A percentile compares a stretch with the other conserved stretches of the same genome.
These are phyloP conservation scores for Psittacula cyanocephala DNA, from an alignment of 2,113 vertebrate genomes.

Conservation along the genomic window DNA sequence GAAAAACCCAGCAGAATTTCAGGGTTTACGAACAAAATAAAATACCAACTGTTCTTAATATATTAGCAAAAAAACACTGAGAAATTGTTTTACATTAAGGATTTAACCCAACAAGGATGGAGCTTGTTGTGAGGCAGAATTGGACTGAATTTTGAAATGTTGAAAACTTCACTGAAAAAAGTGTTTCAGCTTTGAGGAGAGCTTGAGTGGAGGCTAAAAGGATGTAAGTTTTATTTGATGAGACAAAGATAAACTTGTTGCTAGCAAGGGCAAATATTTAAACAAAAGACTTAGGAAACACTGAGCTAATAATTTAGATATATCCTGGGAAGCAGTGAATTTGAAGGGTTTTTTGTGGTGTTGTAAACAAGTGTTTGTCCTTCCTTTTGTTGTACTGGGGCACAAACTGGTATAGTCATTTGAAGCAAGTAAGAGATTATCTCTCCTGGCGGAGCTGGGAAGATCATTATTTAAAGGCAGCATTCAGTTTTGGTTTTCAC, in stretches of 20 bases:
- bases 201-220: not conserved
- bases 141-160: not conserved
- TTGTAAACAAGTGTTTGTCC: not conserved
- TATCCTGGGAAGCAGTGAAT: not conserved
- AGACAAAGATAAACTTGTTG: not conserved
- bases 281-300: not conserved
- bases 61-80: not conserved
- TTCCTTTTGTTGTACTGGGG: not conserved
- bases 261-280: not conserved
- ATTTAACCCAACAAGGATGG: not conserved
- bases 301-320: not conserved
- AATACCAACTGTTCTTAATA: not conserved
- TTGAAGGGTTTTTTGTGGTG: not conserved
- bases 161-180: not conserved
- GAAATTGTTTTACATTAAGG: not conserved
- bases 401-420: rapidly evolving
- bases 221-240: not conserved
- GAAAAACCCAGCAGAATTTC: not conserved
- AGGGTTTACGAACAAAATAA: not conserved
- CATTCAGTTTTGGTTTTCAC: not conserved
- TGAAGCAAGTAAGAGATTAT: not conserved
- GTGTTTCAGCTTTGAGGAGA: not conserved
- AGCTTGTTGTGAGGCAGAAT: not conserved
- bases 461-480: not conserved
- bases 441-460: too few relatives aligned